Evolutionary conservation across 1,140 invertebrate genomes (phyloP), one percentile per base, ranked within the genome.

Genomic region (Scaptomyza graminum): DNA sequence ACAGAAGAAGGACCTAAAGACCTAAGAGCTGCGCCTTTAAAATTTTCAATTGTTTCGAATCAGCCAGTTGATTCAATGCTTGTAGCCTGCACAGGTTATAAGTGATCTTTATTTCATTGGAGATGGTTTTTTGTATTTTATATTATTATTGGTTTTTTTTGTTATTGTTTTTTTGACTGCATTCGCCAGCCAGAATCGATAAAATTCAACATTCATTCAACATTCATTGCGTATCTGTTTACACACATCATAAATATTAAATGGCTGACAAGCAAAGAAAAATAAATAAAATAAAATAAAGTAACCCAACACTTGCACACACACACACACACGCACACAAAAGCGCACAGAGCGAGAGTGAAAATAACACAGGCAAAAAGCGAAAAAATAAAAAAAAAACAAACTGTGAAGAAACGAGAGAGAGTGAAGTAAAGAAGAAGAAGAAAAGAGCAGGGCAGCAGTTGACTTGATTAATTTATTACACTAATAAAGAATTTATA

Each of bases 401-500:
- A 37, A 7, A 56, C 15, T 8, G 51, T 5, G 18, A 50, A 28
- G n/a, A 11, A 57, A 25, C 43, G 51, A 52, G 34, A 41, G n/a
- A 8, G 43, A 50, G 47, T 44, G 8, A 22, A 39, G 28, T 16
- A 54, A 46, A 51, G 44, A 18, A 50, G 7, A n/a, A 60, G 55
- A 31, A 50, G 7, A 55, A 66, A 44, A 63, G 18, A 68, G 15
- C 52, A 28, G 63, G 55, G 55, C 69, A 66, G 65, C 50, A 82
- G 83, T 82, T 88, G 61, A 78, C 74, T 87, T 87, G 82, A 87
- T 87, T 87, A 87, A 87, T 87, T 87, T 87, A 88, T 87, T 76
- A 88, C 71, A 88, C 82, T 87, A 82, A 87, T 87, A 88, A 87
- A 87, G 83, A 87, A 87, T 87, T 87, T 87, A 87, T 87, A 79